phyloP scores from a whole-genome alignment of 2,888 invertebrate species.

The Sphaerophoria taeniata region DNA sequence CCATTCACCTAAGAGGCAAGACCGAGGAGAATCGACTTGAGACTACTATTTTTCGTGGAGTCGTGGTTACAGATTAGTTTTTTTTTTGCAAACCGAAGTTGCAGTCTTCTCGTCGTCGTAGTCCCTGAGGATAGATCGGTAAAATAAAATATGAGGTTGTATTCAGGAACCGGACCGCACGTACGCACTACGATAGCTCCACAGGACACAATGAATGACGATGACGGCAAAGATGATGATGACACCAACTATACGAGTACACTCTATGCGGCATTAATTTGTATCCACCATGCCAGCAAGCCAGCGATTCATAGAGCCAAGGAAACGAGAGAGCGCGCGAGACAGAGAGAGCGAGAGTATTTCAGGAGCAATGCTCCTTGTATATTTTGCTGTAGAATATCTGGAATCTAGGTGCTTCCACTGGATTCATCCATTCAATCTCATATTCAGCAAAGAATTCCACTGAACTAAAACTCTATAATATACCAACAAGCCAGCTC shows the following conservation, averaged over 20 bases:
- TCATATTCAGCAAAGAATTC: conserved; percentile 70
- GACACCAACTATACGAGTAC: conserved; percentile 55
- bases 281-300: conserved; percentile 62
- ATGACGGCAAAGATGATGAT: conserved; percentile 69
- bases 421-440: conserved; percentile 65
- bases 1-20: conserved; percentile 62
- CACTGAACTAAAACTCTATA: conserved; percentile 72
- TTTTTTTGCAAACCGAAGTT: too few relatives aligned
- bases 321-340: conserved; percentile 1
- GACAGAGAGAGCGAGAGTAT: conserved; percentile 1
- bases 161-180: conserved; percentile 68
- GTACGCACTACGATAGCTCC: conserved; percentile 72
- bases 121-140: conserved; percentile 29
- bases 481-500: conserved; percentile 44
- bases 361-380: conserved; percentile 46
- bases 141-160: conserved; percentile 41
- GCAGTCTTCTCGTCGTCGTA: conserved; percentile 19
- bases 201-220: conserved; percentile 74
- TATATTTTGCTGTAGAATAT: conserved; percentile 60
- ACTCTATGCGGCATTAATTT: conserved; percentile 72
- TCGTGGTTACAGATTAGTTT: neutral
- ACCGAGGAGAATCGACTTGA: neutral
- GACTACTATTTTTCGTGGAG: conserved; percentile 27
- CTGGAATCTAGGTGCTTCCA: conserved; percentile 74
- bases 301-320: conserved; percentile 35